Conservation (phyloP, 2,113 vertebrate species). For the Aythya baeri region DNA sequence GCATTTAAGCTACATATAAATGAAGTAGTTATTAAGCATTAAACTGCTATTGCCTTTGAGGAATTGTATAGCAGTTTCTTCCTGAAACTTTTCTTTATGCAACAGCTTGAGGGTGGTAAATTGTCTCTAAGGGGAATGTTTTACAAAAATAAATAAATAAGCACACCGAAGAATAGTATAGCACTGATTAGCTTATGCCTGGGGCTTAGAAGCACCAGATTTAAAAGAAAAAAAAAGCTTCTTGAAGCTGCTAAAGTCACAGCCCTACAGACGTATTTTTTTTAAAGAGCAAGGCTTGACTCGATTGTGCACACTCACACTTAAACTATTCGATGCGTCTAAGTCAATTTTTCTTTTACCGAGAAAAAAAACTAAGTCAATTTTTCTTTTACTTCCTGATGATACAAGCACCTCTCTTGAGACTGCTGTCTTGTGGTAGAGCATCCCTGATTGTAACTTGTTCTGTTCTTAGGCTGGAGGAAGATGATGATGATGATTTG, state of each 20-base stretch:
- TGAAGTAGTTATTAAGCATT: not conserved
- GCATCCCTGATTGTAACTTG: not conserved
- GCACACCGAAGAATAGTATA: not conserved
- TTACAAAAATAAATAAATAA: constrained; percentile 27
- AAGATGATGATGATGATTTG: constrained; percentile 85
- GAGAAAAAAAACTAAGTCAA: not conserved
- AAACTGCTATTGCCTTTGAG: constrained; percentile 35
- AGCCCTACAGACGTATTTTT: not conserved
- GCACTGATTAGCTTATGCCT: not conserved
- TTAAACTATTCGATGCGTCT: not conserved
- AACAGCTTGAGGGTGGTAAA: not conserved
- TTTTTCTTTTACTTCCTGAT: not conserved
- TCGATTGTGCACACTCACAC: not conserved
- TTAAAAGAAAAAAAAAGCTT: not conserved
- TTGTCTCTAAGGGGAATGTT: constrained; percentile 1
- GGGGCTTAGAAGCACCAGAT: not conserved
- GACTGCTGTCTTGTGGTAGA: not conserved
- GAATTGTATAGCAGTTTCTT: not conserved
- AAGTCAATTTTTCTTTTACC: not conserved
- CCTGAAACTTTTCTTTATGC: constrained; percentile 3
- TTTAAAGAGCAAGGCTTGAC: not conserved
- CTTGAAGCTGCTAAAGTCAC: not conserved
- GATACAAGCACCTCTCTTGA: not conserved
- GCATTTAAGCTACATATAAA: not conserved
- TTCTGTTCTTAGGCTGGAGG: constrained; percentile 66